These are phyloP conservation scores for Plebejus argus DNA, from an alignment of 2,888 invertebrate species.

Conservation along the genomic window DNA sequence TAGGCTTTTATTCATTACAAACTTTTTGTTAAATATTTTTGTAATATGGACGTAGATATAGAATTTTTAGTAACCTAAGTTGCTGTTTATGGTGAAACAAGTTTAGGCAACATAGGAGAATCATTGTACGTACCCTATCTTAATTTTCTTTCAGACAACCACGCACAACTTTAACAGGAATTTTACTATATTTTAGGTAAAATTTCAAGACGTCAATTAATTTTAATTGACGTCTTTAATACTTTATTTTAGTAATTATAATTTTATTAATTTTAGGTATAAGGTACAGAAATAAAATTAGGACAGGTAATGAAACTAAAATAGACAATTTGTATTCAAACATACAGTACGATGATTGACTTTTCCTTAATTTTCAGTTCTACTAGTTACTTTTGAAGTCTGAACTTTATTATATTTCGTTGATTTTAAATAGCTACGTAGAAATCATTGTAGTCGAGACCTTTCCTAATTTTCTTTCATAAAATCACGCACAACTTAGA, in stretches of 20 bases:
- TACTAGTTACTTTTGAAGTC: background rate
- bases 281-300: constrained; percentile 10
- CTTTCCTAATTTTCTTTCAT: background rate
- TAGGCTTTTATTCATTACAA: background rate
- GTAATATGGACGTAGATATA: background rate
- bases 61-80: background rate
- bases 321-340: background rate
- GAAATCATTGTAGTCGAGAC: background rate
- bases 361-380: background rate
- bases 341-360: background rate
- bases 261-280: background rate
- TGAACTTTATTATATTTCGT: background rate
- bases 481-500: background rate
- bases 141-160: constrained; percentile 2
- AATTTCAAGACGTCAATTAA: background rate
- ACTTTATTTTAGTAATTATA: background rate
- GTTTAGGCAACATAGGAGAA: background rate
- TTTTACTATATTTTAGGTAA: background rate
- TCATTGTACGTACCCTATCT: background rate
- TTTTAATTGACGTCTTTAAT: background rate
- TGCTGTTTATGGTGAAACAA: background rate
- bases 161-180: background rate
- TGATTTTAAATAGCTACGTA: background rate
- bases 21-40: background rate
- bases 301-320: background rate